Evolutionary conservation across 2,888 invertebrate genomes (phyloP).

Genomic region (Camponotus fellah): DNA sequence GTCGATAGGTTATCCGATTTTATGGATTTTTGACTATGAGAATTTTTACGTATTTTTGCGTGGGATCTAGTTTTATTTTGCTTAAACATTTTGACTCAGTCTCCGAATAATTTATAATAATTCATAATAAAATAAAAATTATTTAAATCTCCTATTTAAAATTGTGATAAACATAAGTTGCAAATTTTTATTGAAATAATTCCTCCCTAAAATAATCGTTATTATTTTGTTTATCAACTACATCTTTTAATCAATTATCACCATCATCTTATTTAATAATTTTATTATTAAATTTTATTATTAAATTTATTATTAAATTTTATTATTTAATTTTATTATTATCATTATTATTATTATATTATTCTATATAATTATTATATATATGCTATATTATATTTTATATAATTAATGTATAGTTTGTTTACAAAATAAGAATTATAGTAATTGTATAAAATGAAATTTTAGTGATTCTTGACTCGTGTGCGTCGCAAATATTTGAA

Average conservation of each 20-base stretch:
- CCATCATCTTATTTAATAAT: background rate
- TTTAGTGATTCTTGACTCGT: too few species aligned
- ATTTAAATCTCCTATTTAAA: background rate
- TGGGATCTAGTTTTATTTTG: conserved; percentile 49
- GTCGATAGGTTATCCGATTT: conserved; percentile 55
- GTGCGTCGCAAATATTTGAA: too few species aligned
- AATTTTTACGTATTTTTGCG: background rate
- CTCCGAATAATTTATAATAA: conserved; percentile 17
- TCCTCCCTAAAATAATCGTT: background rate
- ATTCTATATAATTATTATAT: too few species aligned
- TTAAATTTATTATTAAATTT: too few species aligned
- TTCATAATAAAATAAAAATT: background rate
- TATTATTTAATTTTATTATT: too few species aligned
- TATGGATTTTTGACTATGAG: background rate
- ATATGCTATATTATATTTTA: too few species aligned
- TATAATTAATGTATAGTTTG: background rate
- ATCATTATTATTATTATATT: too few species aligned
- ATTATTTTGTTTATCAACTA: conserved; percentile 10
- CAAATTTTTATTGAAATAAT: background rate
- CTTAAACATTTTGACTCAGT: too few species aligned
- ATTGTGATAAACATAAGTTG: background rate
- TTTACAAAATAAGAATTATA: too few species aligned
- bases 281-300: too few species aligned
- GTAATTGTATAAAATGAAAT: too few species aligned
- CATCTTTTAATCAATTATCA: background rate